phyloP scores from a whole-genome alignment of 2,888 invertebrate species.

The Argynnis bischoffii region DNA sequence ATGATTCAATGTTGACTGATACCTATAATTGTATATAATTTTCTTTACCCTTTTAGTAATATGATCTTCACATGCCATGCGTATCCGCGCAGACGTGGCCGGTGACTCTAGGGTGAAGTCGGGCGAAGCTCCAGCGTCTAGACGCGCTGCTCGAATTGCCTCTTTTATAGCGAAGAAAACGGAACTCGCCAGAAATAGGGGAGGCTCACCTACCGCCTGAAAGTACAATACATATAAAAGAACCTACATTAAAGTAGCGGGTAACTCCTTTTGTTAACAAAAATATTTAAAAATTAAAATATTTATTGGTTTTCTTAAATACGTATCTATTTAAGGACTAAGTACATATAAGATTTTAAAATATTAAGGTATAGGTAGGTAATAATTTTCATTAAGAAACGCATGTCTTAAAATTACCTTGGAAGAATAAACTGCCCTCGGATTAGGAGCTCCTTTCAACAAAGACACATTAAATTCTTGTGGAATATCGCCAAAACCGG shows the following conservation, averaged over 20 bases:
- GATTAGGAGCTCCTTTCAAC: slow-evolving; percentile 94
- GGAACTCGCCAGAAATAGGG: slow-evolving; percentile 93
- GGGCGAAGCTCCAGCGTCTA: slow-evolving; percentile 83
- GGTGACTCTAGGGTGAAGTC: slow-evolving; percentile 90
- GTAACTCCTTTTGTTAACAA: no score
- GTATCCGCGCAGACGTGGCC: slow-evolving; percentile 93
- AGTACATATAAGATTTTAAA: no score
- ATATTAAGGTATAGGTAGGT: no score
- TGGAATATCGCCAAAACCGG: slow-evolving; percentile 96
- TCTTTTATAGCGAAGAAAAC: slow-evolving; percentile 95
- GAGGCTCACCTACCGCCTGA: slow-evolving; percentile 97
- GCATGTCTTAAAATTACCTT: slow-evolving; percentile 84
- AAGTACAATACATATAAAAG: slow-evolving; percentile 43
- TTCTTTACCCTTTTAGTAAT: slow-evolving; percentile 87
- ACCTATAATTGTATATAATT: not conserved
- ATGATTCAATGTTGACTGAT: no score
- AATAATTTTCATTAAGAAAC: no score
- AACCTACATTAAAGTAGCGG: not conserved
- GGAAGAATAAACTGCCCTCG: slow-evolving; percentile 95
- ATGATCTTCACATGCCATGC: slow-evolving; percentile 94
- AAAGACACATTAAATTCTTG: slow-evolving; percentile 95
- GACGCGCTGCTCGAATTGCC: slow-evolving; percentile 90
- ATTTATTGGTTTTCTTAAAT: no score
- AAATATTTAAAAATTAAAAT: no score
- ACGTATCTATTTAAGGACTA: no score